A percentile compares a stretch with the other conserved stretches of the same genome.
Evolutionary conservation across 2,797 vertebrate genomes (phyloP).

Genomic region (Falco biarmicus): DNA sequence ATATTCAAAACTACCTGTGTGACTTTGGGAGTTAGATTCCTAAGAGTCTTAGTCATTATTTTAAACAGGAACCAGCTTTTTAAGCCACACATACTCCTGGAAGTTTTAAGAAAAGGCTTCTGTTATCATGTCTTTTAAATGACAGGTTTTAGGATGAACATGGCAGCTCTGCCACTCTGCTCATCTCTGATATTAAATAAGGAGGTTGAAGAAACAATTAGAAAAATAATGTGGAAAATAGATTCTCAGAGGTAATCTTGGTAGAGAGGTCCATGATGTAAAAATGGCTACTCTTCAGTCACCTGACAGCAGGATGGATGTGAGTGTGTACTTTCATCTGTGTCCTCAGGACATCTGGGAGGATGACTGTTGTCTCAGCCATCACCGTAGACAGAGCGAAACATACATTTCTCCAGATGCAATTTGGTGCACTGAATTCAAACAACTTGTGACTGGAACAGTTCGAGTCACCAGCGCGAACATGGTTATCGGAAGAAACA

Average conservation of each 20-base stretch:
- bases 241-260: neutral
- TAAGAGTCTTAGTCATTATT: conserved; percentile 54
- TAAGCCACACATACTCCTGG: neutral
- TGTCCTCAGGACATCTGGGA: neutral
- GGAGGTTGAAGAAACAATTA: neutral
- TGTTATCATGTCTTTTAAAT: conserved; percentile 21
- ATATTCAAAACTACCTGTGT: conserved; percentile 56
- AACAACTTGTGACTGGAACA: neutral
- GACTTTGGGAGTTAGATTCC: conserved; percentile 58
- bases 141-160: neutral
- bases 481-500: conserved; percentile 20
- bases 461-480: neutral
- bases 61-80: conserved; percentile 34
- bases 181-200: neutral
- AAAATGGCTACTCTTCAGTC: neutral
- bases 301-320: neutral
- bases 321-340: neutral
- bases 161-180: neutral
- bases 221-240: neutral
- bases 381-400: neutral
- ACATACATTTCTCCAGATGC: neutral
- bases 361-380: neutral
- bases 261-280: neutral
- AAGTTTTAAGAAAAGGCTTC: conserved; percentile 20
- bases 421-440: neutral